Evolutionary conservation across 2,888 invertebrate species (phyloP), one percentile per base, ranked within the genome.

Genomic region (Harpalus rubripes): DNA sequence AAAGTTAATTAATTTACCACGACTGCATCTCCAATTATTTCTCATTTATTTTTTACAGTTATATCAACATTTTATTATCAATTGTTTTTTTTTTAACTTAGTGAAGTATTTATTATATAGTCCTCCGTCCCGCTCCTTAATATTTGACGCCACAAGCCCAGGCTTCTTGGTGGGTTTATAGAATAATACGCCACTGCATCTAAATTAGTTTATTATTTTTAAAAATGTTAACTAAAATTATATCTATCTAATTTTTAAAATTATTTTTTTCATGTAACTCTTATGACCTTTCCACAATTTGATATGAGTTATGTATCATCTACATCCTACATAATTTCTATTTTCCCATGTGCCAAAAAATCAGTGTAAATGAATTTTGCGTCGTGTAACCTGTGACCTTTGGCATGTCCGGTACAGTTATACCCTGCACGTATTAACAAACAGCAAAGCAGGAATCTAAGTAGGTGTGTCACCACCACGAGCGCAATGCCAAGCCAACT

Each of bases 391-490:
- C 12, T 26, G n/a, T 39, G 32, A 68, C 68, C 68, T 68, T 7
- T 68, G 68, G n/a, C 68, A 26, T 6, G 39, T 68, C 68, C 39
- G 68, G 68, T 68, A 68, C 68, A 68, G 68, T 68, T 68, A 68
- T 26, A 68, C 68, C 68, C 39, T 39, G 68, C 39, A 68, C 68
- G 68, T 68, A 68, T 68, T 68, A 68, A 68, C 44, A 52, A 52
- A 52, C 10, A 52, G 32, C 68, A 15, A 68, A 68, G 32, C 39
- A 39, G 32, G 68, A 32, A 68, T 68, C 68, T 7, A 68, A 68
- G 68, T 68, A 68, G 68, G 68, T 68, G 68, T 68, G 68, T 68
- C 68, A 68, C 68, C 68, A 68, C 68, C 68, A 68, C 68, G 39
- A 68, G 68, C 68, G 68, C 68, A 39, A 39, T 68, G 39, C 3